Conservation (phyloP, 64 coral and sea anemone genomes). For the Stylophora pistillata region DNA sequence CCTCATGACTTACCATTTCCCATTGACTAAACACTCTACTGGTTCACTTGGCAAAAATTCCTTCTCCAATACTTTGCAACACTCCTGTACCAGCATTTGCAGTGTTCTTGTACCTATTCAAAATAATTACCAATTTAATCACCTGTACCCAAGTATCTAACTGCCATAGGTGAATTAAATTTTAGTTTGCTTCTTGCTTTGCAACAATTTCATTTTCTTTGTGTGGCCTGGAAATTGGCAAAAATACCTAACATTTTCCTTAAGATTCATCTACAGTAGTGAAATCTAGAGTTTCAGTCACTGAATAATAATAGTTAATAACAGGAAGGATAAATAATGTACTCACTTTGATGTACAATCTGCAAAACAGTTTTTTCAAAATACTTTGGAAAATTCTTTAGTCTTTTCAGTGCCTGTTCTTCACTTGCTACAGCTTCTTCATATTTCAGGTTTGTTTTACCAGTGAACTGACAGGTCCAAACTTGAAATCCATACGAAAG, state of each 20-base stretch:
- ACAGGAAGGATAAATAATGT: background rate
- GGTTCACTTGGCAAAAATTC: conserved; percentile 14
- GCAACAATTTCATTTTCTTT: too few relatives aligned
- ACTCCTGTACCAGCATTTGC: conserved; percentile 8
- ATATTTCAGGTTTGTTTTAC: conserved; percentile 67
- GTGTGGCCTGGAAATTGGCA: too few relatives aligned
- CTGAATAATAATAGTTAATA: too few relatives aligned
- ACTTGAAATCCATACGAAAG: conserved; percentile 86
- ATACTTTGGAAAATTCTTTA: conserved; percentile 78
- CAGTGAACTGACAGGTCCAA: conserved; percentile 77
- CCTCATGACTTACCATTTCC: conserved; percentile 7
- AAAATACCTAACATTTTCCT: too few relatives aligned
- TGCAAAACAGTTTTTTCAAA: conserved; percentile 73
- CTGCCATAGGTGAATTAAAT: background rate
- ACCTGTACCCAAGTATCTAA: background rate
- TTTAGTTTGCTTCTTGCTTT: background rate
- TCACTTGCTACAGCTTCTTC: conserved; percentile 71
- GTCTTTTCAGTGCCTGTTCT: conserved; percentile 49
- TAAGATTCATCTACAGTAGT: too few relatives aligned
- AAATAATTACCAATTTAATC: background rate
- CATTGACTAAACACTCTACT: background rate
- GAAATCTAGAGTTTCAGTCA: too few relatives aligned
- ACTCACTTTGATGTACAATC: conserved; percentile 83
- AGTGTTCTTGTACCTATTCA: conserved; percentile 4
- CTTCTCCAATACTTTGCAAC: background rate